These are phyloP conservation scores for Mobula birostris DNA, from an alignment of 2,113 vertebrate genomes.

Conservation along the genomic window DNA sequence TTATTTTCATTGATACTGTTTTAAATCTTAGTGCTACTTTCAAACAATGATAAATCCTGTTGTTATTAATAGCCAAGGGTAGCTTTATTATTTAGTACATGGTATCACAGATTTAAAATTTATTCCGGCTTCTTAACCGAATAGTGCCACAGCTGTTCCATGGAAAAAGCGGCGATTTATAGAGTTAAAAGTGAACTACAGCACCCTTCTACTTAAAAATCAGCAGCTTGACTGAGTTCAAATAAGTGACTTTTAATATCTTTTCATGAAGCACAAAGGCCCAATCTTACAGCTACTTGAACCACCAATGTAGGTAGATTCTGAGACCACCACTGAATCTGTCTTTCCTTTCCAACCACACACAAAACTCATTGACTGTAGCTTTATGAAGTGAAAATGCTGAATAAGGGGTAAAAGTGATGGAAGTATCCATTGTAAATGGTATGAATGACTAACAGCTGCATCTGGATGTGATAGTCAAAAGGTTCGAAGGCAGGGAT, in stretches of 20 bases:
- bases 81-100: not conserved
- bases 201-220: slow-evolving; percentile 73
- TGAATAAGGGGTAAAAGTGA: slow-evolving; percentile 74
- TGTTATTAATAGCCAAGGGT: not conserved
- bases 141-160: slow-evolving; percentile 58
- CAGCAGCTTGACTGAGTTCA: slow-evolving; percentile 92
- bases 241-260: slow-evolving; percentile 98
- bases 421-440: slow-evolving; percentile 79
- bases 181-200: slow-evolving; percentile 70
- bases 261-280: slow-evolving; percentile 88
- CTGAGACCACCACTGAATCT: slow-evolving; percentile 84
- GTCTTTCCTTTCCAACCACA: slow-evolving; percentile 72
- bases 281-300: slow-evolving; percentile 93
- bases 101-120: slow-evolving; percentile 6
- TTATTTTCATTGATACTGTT: not conserved
- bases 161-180: slow-evolving; percentile 67
- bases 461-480: slow-evolving; percentile 83
- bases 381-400: slow-evolving; percentile 96
- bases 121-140: slow-evolving; percentile 38
- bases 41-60: not conserved
- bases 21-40: not conserved
- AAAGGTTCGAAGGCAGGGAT: slow-evolving; percentile 68
- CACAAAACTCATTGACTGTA: slow-evolving; percentile 89
- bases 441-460: slow-evolving; percentile 62
- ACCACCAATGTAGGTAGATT: slow-evolving; percentile 80